Evolutionary conservation across 2,797 vertebrate species (phyloP), one percentile per base, ranked within the genome.

Genomic region (Benthosema pterotum): DNA sequence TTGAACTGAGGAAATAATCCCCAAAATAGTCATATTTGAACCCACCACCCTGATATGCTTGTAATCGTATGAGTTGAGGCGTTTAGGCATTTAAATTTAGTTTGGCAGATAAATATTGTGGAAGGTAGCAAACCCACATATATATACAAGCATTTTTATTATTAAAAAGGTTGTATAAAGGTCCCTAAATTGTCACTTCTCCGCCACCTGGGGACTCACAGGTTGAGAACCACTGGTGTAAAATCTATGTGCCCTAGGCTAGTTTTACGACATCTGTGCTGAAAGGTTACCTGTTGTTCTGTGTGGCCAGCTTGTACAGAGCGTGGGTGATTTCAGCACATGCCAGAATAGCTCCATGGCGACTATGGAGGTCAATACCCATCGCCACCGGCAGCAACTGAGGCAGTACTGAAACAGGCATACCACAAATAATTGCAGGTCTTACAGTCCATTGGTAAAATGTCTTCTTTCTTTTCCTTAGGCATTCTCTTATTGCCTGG

Each of bases 331-430:
- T 89, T 87, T 99, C 97, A 3, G 96, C 96, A 60, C 96, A 98
- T 42, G 95, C 94, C 55, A 98, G 87, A 80, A 99, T 94, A 28
- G 96, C 93, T 15, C 97, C 97, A 5, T 99, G 96, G 19, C 97
- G 94, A 5, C 88, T 74, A 50, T 96, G 95, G 63, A 99, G 91
- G 86, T 99, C 97, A 1, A 89, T 74, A 52, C 93, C 94, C 65
- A 87, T 91, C 0, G 95, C 92, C 90, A 93, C 84, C 8, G 88
- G 90, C 32, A 99, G 77, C 69, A 99, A 85, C 71, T 87, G 88
- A 0, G 95, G 95, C 82, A 99, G 80, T 71, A 97, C 98, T 99
- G 82, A 65, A 69, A 89, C 45, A 75, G 52, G 77, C 2, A 45
- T 16, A 52, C 4, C 2, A 59, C 3, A 1, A 14, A 22, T 54